These are phyloP conservation scores for Sandelia bainsii DNA, from an alignment of 2,797 vertebrate species.

Conservation along the genomic window DNA sequence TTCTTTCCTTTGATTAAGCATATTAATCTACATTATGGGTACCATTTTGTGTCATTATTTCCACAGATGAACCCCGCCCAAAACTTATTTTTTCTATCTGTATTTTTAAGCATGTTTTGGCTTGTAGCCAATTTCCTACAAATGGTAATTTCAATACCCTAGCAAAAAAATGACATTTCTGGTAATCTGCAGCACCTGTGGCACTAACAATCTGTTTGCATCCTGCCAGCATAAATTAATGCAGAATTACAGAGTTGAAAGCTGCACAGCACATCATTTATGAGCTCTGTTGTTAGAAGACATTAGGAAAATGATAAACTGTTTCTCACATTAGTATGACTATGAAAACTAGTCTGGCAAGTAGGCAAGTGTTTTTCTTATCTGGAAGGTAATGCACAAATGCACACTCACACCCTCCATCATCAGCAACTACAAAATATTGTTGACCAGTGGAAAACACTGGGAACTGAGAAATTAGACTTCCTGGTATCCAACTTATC, in stretches of 20 bases:
- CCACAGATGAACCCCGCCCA: too few species aligned
- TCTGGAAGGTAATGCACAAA: neutral
- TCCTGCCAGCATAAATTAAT: constrained; percentile 17
- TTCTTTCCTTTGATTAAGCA: too few species aligned
- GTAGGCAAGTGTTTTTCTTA: neutral
- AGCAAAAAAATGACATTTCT: neutral
- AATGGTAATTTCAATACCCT: neutral
- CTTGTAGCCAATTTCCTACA: neutral
- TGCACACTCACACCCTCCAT: neutral
- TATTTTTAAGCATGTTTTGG: neutral
- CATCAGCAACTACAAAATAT: neutral
- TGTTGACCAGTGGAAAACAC: neutral
- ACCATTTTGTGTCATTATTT: too few species aligned
- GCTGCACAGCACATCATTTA: neutral
- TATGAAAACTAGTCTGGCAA: neutral
- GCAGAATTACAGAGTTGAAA: constrained; percentile 8
- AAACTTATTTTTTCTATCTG: neutral
- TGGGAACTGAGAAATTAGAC: neutral
- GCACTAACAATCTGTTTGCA: constrained; percentile 3
- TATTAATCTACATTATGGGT: too few species aligned
- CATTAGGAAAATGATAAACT: constrained; percentile 1
- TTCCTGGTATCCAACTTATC: neutral
- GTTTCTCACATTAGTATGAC: neutral
- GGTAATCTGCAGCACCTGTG: neutral
- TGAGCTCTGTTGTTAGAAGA: neutral